These are phyloP conservation scores for Cataglyphis rosenhaueri DNA, from an alignment of 2,888 invertebrate genomes.

Conservation along the genomic window DNA sequence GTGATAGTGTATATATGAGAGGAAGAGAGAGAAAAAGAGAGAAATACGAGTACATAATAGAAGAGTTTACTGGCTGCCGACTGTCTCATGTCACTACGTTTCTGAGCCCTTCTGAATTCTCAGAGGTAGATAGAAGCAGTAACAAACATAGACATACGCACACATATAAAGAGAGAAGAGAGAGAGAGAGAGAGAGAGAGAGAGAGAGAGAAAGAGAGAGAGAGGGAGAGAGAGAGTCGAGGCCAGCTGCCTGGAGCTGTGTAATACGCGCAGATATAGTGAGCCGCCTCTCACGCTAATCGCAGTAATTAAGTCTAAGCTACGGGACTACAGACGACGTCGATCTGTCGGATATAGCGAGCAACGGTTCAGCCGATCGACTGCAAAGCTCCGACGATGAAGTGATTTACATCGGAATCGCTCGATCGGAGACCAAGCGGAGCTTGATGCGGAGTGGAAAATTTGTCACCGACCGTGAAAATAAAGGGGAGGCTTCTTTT, in stretches of 20 bases:
- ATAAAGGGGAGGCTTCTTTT: conserved; percentile 21
- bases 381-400: conserved; percentile 70
- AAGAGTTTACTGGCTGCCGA: conserved; percentile 62
- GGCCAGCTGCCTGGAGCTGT: conserved; percentile 57
- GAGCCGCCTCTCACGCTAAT: conserved; percentile 78
- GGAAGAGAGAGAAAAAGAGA: conserved; percentile 21
- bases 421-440: conserved; percentile 49
- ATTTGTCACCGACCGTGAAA: conserved; percentile 57
- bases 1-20: conserved; percentile 55
- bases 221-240: conserved; percentile 29
- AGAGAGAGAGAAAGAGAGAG: conserved; percentile 8
- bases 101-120: conserved; percentile 55
- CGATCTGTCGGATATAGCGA: conserved; percentile 57
- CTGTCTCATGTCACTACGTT: conserved; percentile 61
- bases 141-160: background rate
- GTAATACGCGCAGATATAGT: conserved; percentile 71
- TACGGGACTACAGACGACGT: conserved; percentile 69
- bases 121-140: conserved; percentile 27
- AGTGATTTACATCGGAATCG: conserved; percentile 79
- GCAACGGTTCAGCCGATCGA: conserved; percentile 63
- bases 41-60: conserved; percentile 49
- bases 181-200: conserved; percentile 31
- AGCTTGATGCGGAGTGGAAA: conserved; percentile 40
- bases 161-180: background rate
- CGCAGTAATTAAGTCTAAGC: conserved; percentile 81